These are phyloP conservation scores for Herpetotheres cachinnans DNA, from an alignment of 2,113 vertebrate genomes.

Conservation along the genomic window DNA sequence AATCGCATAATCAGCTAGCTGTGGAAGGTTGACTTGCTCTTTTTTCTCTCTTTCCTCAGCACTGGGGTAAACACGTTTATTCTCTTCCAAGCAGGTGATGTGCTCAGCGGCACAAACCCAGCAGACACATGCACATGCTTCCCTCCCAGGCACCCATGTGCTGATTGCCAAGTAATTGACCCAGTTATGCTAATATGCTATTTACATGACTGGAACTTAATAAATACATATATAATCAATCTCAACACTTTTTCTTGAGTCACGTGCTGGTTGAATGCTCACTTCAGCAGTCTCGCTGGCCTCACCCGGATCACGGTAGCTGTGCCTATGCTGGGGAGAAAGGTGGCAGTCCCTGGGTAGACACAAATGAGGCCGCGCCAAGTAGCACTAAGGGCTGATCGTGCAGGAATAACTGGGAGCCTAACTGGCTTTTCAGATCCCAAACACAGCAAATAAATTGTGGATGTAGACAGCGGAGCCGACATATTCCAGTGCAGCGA, in stretches of 20 bases:
- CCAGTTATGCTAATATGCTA: constrained; percentile 3
- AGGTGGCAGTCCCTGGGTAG: neutral
- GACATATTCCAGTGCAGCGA: neutral
- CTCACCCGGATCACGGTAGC: neutral
- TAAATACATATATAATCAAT: neutral
- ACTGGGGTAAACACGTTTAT: constrained; percentile 1
- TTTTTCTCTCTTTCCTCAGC: neutral
- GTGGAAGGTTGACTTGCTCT: neutral
- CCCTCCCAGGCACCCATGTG: constrained; percentile 19
- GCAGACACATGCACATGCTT: neutral
- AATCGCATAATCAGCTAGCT: neutral
- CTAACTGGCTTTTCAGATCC: neutral
- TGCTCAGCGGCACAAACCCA: neutral
- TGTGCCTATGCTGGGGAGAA: fast-evolving
- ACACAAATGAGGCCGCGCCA: neutral
- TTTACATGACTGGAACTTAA: neutral
- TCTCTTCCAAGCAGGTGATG: constrained; percentile 34
- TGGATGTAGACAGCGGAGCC: neutral
- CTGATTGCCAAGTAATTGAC: constrained; percentile 40
- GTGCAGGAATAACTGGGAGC: neutral
- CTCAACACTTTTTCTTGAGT: neutral
- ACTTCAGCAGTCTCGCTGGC: neutral
- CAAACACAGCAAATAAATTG: neutral
- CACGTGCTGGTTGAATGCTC: neutral
- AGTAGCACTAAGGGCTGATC: neutral